Conservation (phyloP, 2,113 vertebrate genomes). For the Thinocorus orbignyianus region DNA sequence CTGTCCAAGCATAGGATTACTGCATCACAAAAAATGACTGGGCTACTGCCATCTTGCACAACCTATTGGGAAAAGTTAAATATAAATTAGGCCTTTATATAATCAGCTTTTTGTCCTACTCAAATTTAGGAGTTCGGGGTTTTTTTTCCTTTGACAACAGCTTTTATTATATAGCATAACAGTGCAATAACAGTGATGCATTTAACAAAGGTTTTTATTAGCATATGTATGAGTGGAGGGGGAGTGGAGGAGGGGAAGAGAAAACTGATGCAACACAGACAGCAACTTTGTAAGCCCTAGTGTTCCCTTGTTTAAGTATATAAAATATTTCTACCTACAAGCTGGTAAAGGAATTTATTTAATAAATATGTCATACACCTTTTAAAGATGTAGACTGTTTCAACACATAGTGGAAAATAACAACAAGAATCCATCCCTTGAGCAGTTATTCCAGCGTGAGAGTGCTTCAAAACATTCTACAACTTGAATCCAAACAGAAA, state of each 20-base stretch:
- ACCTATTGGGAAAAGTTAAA: slow-evolving; percentile 14
- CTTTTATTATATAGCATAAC: background rate
- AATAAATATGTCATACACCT: background rate
- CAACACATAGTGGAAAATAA: background rate
- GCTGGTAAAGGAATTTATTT: background rate
- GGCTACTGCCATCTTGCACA: background rate
- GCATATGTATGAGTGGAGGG: no score
- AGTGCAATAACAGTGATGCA: background rate
- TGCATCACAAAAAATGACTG: slow-evolving; percentile 21
- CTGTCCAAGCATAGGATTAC: slow-evolving; percentile 5
- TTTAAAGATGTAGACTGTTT: background rate
- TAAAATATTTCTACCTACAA: background rate
- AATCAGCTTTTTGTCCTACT: slow-evolving; percentile 31
- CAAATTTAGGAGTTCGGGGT: background rate
- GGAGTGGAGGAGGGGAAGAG: background rate
- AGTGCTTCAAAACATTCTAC: background rate
- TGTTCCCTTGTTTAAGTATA: background rate
- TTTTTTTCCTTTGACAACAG: slow-evolving; percentile 5
- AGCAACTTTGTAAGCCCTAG: background rate
- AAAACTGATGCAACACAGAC: background rate
- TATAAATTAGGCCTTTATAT: slow-evolving; percentile 51
- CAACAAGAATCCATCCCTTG: background rate
- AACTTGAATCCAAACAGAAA: background rate
- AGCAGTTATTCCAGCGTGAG: background rate
- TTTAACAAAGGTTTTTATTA: background rate